Evolutionary conservation across 92 coral and sea anemone species (phyloP).

Genomic region (Plumapathes pennacea): DNA sequence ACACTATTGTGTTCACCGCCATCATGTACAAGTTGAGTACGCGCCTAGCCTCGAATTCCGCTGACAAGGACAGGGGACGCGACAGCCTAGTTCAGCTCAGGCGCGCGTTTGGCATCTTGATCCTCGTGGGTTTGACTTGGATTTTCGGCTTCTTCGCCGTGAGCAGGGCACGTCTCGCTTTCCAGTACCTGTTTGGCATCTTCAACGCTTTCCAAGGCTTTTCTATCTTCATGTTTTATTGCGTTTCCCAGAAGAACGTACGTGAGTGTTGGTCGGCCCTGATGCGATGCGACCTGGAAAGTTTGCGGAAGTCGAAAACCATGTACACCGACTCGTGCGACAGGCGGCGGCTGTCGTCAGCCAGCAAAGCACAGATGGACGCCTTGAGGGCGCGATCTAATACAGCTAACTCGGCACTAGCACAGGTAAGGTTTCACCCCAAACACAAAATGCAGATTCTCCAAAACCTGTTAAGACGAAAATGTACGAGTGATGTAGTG

Average conservation of each 20-base stretch:
- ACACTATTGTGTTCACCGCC: slow-evolving; percentile 67
- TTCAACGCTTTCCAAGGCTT: slow-evolving; percentile 93
- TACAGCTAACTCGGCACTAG: slow-evolving; percentile 68
- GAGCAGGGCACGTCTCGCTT: slow-evolving; percentile 75
- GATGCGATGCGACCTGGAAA: slow-evolving; percentile 77
- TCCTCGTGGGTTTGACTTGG: slow-evolving; percentile 95
- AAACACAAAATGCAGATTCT: too few relatives aligned
- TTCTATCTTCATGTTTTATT: slow-evolving; percentile 89
- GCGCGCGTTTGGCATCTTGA: slow-evolving; percentile 91
- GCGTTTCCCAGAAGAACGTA: slow-evolving; percentile 93
- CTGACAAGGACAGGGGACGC: slow-evolving; percentile 74
- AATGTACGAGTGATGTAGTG: too few relatives aligned
- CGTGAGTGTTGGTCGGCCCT: slow-evolving; percentile 96
- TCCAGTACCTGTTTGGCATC: slow-evolving; percentile 80
- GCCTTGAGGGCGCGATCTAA: slow-evolving; percentile 87
- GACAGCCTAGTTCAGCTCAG: slow-evolving; percentile 75
- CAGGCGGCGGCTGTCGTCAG: slow-evolving; percentile 83
- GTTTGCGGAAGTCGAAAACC: slow-evolving; percentile 70
- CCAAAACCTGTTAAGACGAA: too few relatives aligned
- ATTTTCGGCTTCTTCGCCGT: slow-evolving; percentile 91
- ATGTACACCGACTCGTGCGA: slow-evolving; percentile 91
- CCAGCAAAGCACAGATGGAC: slow-evolving; percentile 72
- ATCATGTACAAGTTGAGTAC: slow-evolving; percentile 97
- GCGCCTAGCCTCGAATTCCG: slow-evolving; percentile 86
- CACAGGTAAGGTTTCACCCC: too few relatives aligned